A percentile compares a stretch with the other conserved stretches of the same genome.
Conservation (phyloP, 2,797 vertebrate species). For the Enteromius mattozi region DNA sequence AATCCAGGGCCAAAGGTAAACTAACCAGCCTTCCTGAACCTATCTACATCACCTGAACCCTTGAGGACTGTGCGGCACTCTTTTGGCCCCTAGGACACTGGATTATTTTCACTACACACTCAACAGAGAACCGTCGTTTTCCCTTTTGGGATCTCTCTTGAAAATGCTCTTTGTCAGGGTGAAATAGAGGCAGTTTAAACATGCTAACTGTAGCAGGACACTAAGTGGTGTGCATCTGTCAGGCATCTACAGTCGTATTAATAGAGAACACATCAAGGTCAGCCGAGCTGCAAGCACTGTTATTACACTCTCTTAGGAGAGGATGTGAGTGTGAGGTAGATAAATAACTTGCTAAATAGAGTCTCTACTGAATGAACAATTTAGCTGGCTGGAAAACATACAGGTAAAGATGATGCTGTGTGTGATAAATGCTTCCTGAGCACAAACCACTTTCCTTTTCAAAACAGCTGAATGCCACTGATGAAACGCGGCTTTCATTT, state of each 20-base stretch:
- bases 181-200: constrained; percentile 14
- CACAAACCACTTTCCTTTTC: constrained; percentile 5
- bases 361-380: background rate
- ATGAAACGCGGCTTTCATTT: constrained; percentile 4
- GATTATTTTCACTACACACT: constrained; percentile 1
- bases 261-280: constrained; percentile 10
- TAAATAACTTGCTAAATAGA: constrained; percentile 16
- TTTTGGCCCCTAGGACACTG: background rate
- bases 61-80: background rate
- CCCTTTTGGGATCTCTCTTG: constrained; percentile 1
- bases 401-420: background rate
- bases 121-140: background rate
- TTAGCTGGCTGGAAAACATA: background rate
- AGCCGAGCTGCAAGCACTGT: background rate
- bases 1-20: background rate
- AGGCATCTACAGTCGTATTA: background rate
- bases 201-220: background rate
- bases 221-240: constrained; percentile 7
- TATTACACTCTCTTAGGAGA: background rate
- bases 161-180: constrained; percentile 10
- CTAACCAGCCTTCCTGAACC: background rate
- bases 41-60: background rate
- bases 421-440: background rate
- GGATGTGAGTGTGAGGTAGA: constrained; percentile 10
- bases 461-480: constrained; percentile 10